phyloP scores from a whole-genome alignment of 2,113 vertebrate genomes.

The Aspiorhynchus laticeps region DNA sequence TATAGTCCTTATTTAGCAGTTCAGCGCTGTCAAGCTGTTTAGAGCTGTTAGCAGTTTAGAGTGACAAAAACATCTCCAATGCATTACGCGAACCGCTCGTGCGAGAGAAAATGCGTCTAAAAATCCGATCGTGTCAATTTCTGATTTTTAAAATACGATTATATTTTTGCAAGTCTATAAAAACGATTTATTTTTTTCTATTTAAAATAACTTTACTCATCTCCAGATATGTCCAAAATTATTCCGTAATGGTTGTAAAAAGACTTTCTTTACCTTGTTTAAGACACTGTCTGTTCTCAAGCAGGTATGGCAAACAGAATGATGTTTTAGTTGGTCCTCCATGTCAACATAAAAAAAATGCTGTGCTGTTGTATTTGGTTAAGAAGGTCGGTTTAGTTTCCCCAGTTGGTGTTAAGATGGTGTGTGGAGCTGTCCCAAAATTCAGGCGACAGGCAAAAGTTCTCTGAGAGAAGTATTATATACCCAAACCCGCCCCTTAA shows the following conservation, averaged over 20 bases:
- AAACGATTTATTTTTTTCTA: no score
- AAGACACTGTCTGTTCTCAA: conserved; percentile 70
- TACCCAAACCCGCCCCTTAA: conserved; percentile 78
- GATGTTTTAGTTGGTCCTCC: conserved; percentile 76
- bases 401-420: conserved; percentile 70
- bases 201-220: not conserved
- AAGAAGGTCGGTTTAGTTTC: conserved; percentile 75
- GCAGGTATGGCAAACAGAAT: conserved; percentile 78
- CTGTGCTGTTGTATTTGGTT: conserved; percentile 68
- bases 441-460: conserved; percentile 83
- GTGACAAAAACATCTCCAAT: not conserved
- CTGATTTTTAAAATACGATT: not conserved
- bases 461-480: conserved; percentile 78
- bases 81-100: not conserved
- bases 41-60: not conserved
- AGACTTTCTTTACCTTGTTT: conserved; percentile 73
- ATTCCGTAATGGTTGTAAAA: conserved; percentile 37
- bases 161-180: not conserved
- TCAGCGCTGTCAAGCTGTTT: not conserved
- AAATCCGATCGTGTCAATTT: not conserved
- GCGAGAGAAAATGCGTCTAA: not conserved
- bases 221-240: not conserved
- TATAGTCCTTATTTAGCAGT: not conserved
- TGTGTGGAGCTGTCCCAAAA: conserved; percentile 81
- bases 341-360: conserved; percentile 70